A percentile compares a stretch with the other conserved stretches of the same genome.
Conservation (phyloP, 2,113 vertebrate species). For the Rhizomys pruinosus region DNA sequence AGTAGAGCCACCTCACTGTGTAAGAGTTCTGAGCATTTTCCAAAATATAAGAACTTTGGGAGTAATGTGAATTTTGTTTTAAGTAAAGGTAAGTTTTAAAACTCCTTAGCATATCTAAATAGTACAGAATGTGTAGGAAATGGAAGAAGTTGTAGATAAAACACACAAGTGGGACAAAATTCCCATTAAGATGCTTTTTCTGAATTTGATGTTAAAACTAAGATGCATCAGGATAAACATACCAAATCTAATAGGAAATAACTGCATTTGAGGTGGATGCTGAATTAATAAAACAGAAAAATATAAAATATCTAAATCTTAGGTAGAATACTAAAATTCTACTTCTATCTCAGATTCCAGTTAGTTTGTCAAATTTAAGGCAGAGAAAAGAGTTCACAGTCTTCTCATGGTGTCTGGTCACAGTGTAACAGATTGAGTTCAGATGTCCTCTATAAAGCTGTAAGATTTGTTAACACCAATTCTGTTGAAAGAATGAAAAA, state of each 20-base stretch:
- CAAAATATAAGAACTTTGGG: slow-evolving; percentile 29
- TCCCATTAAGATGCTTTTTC: neutral
- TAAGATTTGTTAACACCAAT: slow-evolving; percentile 46
- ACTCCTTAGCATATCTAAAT: neutral
- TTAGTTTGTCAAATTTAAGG: slow-evolving; percentile 10
- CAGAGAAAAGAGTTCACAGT: neutral
- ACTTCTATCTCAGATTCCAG: neutral
- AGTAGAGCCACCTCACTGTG: neutral
- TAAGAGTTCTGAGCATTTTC: neutral
- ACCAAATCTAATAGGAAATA: slow-evolving; percentile 19
- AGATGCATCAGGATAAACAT: neutral
- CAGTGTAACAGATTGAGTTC: slow-evolving; percentile 20
- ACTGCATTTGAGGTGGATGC: neutral
- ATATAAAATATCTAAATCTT: too few species aligned
- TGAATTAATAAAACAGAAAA: neutral
- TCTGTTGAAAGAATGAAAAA: neutral
- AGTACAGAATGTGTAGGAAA: neutral
- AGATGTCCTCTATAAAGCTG: neutral
- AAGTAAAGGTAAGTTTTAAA: neutral
- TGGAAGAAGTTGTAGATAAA: neutral
- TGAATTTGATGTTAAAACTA: neutral
- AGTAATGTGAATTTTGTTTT: neutral
- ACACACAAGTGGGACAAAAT: neutral
- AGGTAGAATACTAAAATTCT: neutral
- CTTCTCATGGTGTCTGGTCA: neutral